Conservation (phyloP, 2,797 vertebrate species). For the Sebastolobus alascanus region DNA sequence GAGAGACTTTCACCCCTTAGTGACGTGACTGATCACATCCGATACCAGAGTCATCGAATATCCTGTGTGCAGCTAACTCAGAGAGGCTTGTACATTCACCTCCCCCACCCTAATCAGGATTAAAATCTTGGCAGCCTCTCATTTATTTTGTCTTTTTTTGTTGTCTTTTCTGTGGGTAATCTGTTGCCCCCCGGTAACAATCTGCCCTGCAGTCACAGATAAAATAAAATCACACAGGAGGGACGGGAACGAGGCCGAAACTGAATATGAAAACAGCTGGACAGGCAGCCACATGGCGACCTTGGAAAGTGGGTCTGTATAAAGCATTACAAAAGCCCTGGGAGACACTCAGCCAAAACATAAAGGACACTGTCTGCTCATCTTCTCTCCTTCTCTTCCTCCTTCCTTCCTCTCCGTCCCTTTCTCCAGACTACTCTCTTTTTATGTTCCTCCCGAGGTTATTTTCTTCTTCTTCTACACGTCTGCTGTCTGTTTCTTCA, state of each 20-base stretch:
- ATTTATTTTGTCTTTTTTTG: conserved; percentile 68
- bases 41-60: conserved; percentile 5
- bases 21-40: conserved; percentile 16
- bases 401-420: conserved; percentile 74
- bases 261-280: conserved; percentile 88
- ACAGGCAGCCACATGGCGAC: conserved; percentile 79
- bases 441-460: conserved; percentile 81
- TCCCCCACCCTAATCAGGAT: conserved; percentile 63
- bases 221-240: conserved; percentile 55
- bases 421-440: conserved; percentile 76
- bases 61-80: neutral
- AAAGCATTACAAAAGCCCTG: conserved; percentile 84
- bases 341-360: conserved; percentile 79
- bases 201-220: conserved; percentile 77
- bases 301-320: conserved; percentile 83
- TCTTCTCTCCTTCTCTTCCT: conserved; percentile 79
- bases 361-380: conserved; percentile 81
- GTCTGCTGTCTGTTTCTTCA: conserved; percentile 84
- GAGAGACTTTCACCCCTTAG: conserved; percentile 3
- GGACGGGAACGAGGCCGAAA: conserved; percentile 66
- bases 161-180: conserved; percentile 73
- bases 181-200: conserved; percentile 76
- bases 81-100: conserved; percentile 22
- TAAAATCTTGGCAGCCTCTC: conserved; percentile 69
- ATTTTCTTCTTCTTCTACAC: conserved; percentile 76